Evolutionary conservation across 2,888 invertebrate species (phyloP).

Genomic region (Machimus atricapillus): DNA sequence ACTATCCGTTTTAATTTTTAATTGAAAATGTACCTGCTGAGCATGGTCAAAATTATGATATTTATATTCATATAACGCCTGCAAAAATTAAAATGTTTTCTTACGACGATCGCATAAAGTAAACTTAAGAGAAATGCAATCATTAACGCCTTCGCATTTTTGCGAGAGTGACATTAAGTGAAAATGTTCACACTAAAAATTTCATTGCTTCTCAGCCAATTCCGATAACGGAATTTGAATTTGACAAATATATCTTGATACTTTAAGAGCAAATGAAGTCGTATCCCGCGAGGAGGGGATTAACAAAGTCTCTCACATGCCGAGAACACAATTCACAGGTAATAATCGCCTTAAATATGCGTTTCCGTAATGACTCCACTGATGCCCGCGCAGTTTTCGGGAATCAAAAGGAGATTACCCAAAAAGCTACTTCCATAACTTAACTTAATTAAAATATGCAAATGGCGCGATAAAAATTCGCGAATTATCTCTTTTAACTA

Average conservation of each 20-base stretch:
- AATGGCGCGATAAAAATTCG: slow-evolving; percentile 37
- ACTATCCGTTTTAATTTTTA: background rate
- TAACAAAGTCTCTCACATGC: background rate
- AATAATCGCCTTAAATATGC: slow-evolving; percentile 6
- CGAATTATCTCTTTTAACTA: slow-evolving; percentile 32
- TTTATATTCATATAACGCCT: background rate
- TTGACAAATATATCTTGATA: background rate
- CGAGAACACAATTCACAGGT: slow-evolving; percentile 27
- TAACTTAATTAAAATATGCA: slow-evolving; percentile 48
- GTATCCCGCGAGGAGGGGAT: background rate
- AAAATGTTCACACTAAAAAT: background rate
- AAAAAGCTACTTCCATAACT: slow-evolving; percentile 43
- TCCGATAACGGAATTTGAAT: background rate
- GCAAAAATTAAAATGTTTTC: background rate
- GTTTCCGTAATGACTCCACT: background rate
- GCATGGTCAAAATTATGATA: background rate
- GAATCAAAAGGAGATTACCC: slow-evolving; percentile 22
- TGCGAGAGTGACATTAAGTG: background rate
- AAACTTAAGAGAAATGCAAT: background rate
- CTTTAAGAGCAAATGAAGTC: slow-evolving; percentile 4
- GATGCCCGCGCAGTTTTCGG: background rate
- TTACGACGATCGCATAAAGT: background rate
- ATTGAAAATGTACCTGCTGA: background rate
- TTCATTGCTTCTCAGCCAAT: background rate
- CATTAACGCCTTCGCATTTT: background rate